Evolutionary conservation across 2,888 invertebrate species (phyloP).

Genomic region (Graphium colonna): DNA sequence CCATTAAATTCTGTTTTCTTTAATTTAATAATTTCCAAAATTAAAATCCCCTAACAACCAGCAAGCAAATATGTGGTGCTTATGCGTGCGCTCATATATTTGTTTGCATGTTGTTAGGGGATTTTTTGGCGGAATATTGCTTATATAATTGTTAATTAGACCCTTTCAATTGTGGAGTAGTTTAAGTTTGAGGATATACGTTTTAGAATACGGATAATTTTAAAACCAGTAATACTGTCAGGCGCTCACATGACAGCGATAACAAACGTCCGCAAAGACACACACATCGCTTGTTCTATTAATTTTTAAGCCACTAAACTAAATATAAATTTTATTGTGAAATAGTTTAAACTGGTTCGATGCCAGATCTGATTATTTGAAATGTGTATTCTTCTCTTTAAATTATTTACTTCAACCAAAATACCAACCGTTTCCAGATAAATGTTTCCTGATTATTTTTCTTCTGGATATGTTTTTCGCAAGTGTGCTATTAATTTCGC

Average conservation of each 20-base stretch:
- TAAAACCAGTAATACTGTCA: too few relatives aligned
- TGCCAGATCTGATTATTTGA: slow-evolving; percentile 26
- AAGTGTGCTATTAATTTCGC: not conserved
- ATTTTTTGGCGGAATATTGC: too few relatives aligned
- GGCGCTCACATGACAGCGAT: not conserved
- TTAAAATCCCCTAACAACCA: too few relatives aligned
- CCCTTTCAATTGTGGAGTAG: too few relatives aligned
- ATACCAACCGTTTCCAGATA: not conserved
- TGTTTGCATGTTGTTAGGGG: too few relatives aligned
- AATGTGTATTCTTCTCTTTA: not conserved
- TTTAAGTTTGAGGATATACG: too few relatives aligned
- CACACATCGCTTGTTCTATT: not conserved
- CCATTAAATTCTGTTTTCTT: too few relatives aligned
- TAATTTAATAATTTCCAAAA: too few relatives aligned
- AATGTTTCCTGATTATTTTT: slow-evolving; percentile 6
- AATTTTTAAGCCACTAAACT: not conserved
- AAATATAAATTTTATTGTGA: not conserved
- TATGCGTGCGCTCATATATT: too few relatives aligned
- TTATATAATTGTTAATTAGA: too few relatives aligned
- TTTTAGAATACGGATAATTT: too few relatives aligned
- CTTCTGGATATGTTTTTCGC: slow-evolving; percentile 1
- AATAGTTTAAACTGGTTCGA: not conserved
- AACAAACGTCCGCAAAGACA: slow-evolving; percentile 14
- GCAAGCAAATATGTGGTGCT: too few relatives aligned
- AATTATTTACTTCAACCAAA: not conserved